Evolutionary conservation across 2,113 vertebrate genomes (phyloP).

Genomic region (Rutilus rutilus): DNA sequence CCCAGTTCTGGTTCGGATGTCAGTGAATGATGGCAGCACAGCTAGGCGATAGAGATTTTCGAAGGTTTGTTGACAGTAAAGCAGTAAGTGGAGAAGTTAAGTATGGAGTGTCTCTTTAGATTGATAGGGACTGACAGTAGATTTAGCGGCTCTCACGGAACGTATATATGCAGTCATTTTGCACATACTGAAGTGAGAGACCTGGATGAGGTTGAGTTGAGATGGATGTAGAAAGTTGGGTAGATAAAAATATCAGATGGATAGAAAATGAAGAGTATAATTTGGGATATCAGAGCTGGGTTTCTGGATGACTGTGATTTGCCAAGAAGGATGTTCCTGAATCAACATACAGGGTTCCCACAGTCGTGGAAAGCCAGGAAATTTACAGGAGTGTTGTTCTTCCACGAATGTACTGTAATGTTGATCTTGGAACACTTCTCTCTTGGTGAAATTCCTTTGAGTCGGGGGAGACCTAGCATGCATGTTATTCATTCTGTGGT

Average conservation of each 20-base stretch:
- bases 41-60: slow-evolving; percentile 18
- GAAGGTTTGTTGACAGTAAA: not conserved
- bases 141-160: not conserved
- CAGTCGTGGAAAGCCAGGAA: not conserved
- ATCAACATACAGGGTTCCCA: not conserved
- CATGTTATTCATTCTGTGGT: slow-evolving; percentile 46
- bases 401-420: not conserved
- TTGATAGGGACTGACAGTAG: not conserved
- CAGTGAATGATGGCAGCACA: slow-evolving; percentile 19
- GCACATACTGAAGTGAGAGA: not conserved
- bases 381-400: not conserved
- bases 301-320: slow-evolving; percentile 1
- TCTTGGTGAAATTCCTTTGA: not conserved
- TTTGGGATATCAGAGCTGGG: slow-evolving; percentile 59
- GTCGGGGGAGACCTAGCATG: not conserved
- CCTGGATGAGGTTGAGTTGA: not conserved
- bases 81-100: slow-evolving; percentile 9
- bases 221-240: slow-evolving; percentile 54
- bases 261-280: slow-evolving; percentile 33
- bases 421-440: not conserved
- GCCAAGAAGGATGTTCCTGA: not conserved
- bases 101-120: not conserved
- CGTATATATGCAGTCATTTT: not conserved
- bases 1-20: slow-evolving; percentile 41
- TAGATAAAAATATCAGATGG: slow-evolving; percentile 19